Base-by-base conservation (phyloP, 2,797 vertebrate genomes). In the Aselliscus stoliczkanus region DNA sequence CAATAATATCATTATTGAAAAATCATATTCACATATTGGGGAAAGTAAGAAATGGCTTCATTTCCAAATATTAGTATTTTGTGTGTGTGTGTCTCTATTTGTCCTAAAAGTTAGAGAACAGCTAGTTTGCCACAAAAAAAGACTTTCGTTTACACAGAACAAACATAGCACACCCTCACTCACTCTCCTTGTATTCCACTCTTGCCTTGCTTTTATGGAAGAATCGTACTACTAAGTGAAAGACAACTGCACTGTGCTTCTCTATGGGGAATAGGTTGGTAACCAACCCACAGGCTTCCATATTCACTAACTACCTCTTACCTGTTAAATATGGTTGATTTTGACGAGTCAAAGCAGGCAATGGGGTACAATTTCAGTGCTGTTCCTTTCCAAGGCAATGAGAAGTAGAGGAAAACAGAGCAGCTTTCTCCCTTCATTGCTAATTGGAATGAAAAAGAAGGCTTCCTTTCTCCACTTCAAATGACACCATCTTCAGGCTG, bases 401-500 rank as follows among this genome's bases (percentile, higher is more conserved):
- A 50, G 54, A 95, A 94, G 44, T 15, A 64, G 44, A 23, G 25
- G 31, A 5, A 64, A 73, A 84, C 62, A 70, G 21, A 80, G 29
- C 4, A 29, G 34, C 3, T 14, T 76, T 58, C 58, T 25, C 54
- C 27, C 56, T 65, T 77, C 4, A 0, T 56, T 50, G 47, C 86
- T 95, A 91, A 95, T 50, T 90, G 82, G 62, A 86, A 75, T 62
- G n/a, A 93, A 94, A 94, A 77, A n/a, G 79, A 94, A 88, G 42
- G 10, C 60, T 93, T 94, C 93, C 92, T 92, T 85, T 97, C 76
- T 95, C 95, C 82, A 95, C 88, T 96, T 95, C 93, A 93, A 84
- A 79, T 95, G 85, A 64, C 96, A 97, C 92, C 80, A 80, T 95
- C 90, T 83, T 83, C 34, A 81, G 81, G 17, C 83, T 77, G 13